A percentile compares a stretch with the other conserved stretches of the same genome.
Conservation (phyloP, 2,113 vertebrate species). For the Antennarius striatus region DNA sequence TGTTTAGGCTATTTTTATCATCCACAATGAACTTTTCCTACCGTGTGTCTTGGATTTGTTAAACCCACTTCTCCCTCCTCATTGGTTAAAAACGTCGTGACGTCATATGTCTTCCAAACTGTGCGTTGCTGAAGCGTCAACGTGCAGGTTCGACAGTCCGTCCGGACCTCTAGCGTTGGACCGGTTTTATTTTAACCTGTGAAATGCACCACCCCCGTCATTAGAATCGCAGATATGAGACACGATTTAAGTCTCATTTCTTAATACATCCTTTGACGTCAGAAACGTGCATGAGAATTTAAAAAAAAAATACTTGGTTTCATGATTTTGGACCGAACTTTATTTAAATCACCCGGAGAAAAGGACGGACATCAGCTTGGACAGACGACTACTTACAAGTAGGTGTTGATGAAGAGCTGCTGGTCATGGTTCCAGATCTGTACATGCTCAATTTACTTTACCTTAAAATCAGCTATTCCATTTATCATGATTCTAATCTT, state of each 20-base stretch:
- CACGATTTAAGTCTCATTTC: neutral
- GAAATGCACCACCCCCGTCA: neutral
- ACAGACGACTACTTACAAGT: no score
- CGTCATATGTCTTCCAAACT: constrained; percentile 19
- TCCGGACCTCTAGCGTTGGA: constrained; percentile 30
- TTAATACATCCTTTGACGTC: neutral
- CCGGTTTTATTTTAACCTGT: constrained; percentile 12
- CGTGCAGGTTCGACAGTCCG: constrained; percentile 8
- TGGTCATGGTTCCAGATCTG: no score
- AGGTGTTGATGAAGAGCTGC: no score
- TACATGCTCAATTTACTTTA: no score
- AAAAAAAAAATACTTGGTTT: constrained; percentile 1
- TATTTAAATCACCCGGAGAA: constrained; percentile 10
- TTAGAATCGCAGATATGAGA: neutral
- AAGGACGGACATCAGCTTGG: constrained; percentile 8
- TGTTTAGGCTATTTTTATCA: no score
- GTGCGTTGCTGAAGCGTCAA: constrained; percentile 33
- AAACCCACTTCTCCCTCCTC: neutral
- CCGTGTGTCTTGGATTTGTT: constrained; percentile 9
- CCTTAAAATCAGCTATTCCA: no score
- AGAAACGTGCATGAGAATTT: neutral
- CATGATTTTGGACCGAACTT: constrained; percentile 7
- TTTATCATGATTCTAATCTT: no score
- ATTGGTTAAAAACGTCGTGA: constrained; percentile 56
- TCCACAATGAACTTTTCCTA: neutral